Conservation (phyloP, 2,113 vertebrate species). For the Phainopepla nitens region DNA sequence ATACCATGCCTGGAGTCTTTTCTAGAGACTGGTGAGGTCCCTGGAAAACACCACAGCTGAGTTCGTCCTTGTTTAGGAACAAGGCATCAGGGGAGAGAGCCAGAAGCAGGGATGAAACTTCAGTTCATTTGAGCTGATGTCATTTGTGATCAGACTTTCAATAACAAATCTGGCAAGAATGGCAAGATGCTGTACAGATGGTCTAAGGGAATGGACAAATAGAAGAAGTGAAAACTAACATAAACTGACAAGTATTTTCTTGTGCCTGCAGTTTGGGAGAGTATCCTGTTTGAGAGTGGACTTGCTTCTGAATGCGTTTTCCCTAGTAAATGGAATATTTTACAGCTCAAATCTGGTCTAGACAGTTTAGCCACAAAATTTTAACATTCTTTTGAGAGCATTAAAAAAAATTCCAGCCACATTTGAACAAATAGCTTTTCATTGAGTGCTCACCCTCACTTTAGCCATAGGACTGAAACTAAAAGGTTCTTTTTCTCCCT, state of each 20-base stretch:
- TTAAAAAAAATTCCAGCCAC: not conserved
- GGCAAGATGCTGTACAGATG: not conserved
- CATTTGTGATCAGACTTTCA: not conserved
- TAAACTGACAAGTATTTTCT: not conserved
- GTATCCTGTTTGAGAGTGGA: not conserved
- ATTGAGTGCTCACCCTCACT: not conserved
- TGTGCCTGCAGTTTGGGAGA: not conserved
- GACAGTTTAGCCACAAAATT: constrained; percentile 41
- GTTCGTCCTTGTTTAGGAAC: not conserved
- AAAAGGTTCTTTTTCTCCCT: not conserved
- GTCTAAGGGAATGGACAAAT: not conserved
- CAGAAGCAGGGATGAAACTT: not conserved
- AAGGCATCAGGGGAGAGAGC: not conserved
- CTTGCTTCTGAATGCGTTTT: constrained; percentile 13
- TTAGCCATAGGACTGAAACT: not conserved
- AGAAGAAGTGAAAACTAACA: not conserved
- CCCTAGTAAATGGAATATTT: constrained; percentile 30
- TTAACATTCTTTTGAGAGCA: constrained; percentile 54
- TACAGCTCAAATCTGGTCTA: constrained; percentile 38
- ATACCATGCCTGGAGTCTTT: not conserved
- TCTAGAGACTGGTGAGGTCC: not conserved
- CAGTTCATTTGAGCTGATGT: not conserved
- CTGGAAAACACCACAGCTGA: not conserved
- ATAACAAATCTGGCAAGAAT: not conserved
- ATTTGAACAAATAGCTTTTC: constrained; percentile 56